These are phyloP conservation scores for Varanus salvator DNA, from an alignment of 2,113 vertebrate species.

Conservation along the genomic window DNA sequence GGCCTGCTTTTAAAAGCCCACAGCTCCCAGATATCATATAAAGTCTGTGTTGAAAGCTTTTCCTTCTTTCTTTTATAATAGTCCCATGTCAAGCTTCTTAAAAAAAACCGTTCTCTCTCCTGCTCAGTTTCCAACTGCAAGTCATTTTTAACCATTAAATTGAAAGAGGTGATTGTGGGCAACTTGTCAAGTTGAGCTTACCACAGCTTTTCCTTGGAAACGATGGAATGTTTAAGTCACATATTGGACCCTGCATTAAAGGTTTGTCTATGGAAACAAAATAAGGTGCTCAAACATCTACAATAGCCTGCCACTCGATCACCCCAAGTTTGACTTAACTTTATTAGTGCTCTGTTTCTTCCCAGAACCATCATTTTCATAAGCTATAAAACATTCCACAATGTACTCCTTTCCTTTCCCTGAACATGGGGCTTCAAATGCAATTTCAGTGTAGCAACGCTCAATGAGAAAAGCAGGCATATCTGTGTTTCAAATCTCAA, in stretches of 20 bases:
- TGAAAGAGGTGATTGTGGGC: conserved; percentile 31
- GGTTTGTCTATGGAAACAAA: conserved; percentile 16
- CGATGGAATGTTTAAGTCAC: conserved; percentile 35
- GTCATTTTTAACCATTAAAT: conserved; percentile 48
- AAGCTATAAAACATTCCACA: conserved; percentile 17
- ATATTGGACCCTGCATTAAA: conserved; percentile 48
- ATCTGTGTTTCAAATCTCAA: conserved; percentile 40
- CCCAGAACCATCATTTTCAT: conserved; percentile 29
- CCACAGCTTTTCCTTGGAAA: conserved; percentile 40
- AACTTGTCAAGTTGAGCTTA: conserved; percentile 59
- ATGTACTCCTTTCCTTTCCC: neutral
- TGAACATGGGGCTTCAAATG: conserved; percentile 15
- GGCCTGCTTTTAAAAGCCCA: conserved; percentile 61
- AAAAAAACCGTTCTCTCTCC: conserved; percentile 15
- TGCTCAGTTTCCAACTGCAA: conserved; percentile 55
- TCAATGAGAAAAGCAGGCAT: conserved; percentile 30
- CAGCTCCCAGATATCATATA: conserved; percentile 52
- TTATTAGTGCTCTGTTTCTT: conserved; percentile 25
- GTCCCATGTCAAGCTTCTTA: conserved; percentile 25
- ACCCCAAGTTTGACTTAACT: neutral
- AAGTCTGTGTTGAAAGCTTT: conserved; percentile 34
- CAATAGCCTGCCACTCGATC: neutral
- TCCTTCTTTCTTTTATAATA: conserved; percentile 30
- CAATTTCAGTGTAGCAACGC: neutral
- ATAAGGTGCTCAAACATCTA: neutral